Base-by-base conservation (phyloP, 2,888 invertebrate species). In the Pachycephus smyrnensis region DNA sequence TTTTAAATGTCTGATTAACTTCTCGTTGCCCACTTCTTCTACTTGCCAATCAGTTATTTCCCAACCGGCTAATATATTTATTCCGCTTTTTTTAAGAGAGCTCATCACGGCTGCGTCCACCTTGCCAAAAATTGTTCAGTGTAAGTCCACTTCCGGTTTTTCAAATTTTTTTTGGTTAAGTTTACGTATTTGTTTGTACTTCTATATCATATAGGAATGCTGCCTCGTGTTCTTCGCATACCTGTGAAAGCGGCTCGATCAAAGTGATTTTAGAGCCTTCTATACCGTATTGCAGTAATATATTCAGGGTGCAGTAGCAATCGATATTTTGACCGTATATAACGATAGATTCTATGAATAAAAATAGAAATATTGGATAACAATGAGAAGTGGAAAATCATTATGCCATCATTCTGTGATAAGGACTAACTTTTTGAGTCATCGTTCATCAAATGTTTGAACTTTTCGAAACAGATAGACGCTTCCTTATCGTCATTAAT, bases 241-340 rank as follows among this genome's bases (percentile, higher is more conserved):
- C 73, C 1, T 73, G 77, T 31, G 84, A 92, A 81, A 93, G 93
- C 0, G 94, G 93, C 83, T 94, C 94, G 1, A 96, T 93, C 75
- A 95, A 93, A 4, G 93, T 90, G 23, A 96, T 94, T 84, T 93
- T 92, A 6, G 92, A 87, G 0, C 93, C 92, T 0, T 92, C 89
- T 0, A 96, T 88, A 2, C 94, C 94, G 80, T 93, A 91, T 55
- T 94, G 93, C 15, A 96, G 84, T 55, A 97, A 91, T 0, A 94
- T 93, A 31, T 94, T 93, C 12, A 96, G 85, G 84, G 96, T 95
- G 83, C 94, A 94, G 85, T 94, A 95, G 0, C 95, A 93, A 84
- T 95, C 93, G 75, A 96, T 89, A 55, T 93, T 93, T 31, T 93
- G 92, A 0, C 97, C 96, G 86, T 96, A 96, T 0, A 97, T 93